Conservation (phyloP, 1,140 invertebrate species). For the Musca vetustissima region DNA sequence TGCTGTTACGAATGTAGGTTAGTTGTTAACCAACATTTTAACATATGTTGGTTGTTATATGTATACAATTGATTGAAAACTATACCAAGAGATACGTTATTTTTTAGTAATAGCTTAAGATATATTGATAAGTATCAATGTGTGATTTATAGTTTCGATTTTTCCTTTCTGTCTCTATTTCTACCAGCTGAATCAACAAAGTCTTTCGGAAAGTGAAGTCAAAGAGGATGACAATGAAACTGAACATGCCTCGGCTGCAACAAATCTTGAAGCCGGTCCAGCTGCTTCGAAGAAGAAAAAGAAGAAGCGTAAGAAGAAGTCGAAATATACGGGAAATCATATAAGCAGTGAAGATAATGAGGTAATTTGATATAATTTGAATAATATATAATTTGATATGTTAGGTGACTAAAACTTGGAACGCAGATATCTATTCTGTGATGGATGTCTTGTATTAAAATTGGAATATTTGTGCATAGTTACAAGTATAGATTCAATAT, state of each 20-base stretch:
- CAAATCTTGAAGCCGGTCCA: constrained; percentile 51
- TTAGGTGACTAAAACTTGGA: too few species aligned
- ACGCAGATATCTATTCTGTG: too few species aligned
- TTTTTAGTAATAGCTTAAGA: background rate
- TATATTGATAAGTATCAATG: constrained; percentile 9
- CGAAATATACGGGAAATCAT: constrained; percentile 58
- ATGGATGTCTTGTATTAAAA: too few species aligned
- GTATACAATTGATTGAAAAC: background rate
- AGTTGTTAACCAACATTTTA: background rate
- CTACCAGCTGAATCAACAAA: constrained; percentile 60
- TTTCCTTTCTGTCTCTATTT: background rate
- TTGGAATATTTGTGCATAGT: too few species aligned
- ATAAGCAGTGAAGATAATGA: constrained; percentile 66
- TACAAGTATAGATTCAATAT: too few species aligned
- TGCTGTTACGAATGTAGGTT: constrained; percentile 8
- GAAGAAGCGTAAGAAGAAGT: constrained; percentile 70
- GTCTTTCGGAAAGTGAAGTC: constrained; percentile 68
- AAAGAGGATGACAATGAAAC: constrained; percentile 72
- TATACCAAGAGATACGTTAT: background rate
- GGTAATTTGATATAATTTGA: too few species aligned
- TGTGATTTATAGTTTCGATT: constrained; percentile 31
- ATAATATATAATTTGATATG: too few species aligned
- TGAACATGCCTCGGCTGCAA: constrained; percentile 59
- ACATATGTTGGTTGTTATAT: background rate
- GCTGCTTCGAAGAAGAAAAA: constrained; percentile 55